Conservation (phyloP, 2,888 invertebrate species). For the Ormyrus labotus region DNA sequence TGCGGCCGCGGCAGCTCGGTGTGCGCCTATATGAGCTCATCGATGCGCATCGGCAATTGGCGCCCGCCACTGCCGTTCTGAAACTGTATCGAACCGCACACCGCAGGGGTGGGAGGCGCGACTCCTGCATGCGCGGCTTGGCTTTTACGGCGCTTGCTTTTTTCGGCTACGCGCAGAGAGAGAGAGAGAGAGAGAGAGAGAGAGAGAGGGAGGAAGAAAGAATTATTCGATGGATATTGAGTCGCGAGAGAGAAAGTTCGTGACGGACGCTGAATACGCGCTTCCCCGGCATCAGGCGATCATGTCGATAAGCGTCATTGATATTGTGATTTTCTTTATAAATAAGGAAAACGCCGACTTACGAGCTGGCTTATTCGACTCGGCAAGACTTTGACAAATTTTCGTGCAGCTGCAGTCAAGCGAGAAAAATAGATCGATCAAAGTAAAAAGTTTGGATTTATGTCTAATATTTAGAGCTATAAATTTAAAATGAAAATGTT, state of each 20-base stretch:
- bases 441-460: too few relatives aligned
- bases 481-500: too few relatives aligned
- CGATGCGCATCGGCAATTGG: constrained; percentile 57
- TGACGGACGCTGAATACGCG: constrained; percentile 67
- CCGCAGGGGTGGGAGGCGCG: neutral
- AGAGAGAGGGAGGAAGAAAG: too few relatives aligned
- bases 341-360: too few relatives aligned
- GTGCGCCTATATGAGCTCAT: constrained; percentile 1
- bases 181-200: too few relatives aligned
- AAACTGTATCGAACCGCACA: constrained; percentile 21
- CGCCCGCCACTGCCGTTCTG: neutral
- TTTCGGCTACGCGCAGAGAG: too few relatives aligned
- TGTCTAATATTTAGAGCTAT: too few relatives aligned
- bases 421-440: too few relatives aligned
- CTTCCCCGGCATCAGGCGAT: constrained; percentile 66
- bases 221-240: too few relatives aligned
- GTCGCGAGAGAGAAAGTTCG: constrained; percentile 8
- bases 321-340: neutral
- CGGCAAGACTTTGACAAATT: too few relatives aligned
- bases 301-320: constrained; percentile 56
- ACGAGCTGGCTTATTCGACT: too few relatives aligned
- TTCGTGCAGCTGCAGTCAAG: too few relatives aligned
- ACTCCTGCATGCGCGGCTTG: constrained; percentile 21
- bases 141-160: constrained; percentile 3
- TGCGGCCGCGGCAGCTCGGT: neutral